A percentile compares a stretch with the other conserved stretches of the same genome.
phyloP scores from a whole-genome alignment of 92 coral and sea anemone genomes.

The Epizoanthus stellaris region DNA sequence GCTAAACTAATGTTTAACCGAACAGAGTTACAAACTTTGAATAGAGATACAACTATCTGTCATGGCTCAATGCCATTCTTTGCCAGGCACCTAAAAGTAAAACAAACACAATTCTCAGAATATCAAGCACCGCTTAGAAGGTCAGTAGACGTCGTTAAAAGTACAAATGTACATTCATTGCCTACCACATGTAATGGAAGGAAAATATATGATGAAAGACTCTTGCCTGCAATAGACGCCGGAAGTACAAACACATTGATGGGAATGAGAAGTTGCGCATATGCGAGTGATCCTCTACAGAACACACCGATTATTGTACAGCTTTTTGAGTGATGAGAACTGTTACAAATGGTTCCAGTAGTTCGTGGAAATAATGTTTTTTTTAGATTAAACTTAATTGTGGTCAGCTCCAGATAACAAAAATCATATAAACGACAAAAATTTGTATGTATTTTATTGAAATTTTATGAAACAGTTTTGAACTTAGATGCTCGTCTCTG shows the following conservation, averaged over 20 bases:
- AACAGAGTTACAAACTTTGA: constrained; percentile 12
- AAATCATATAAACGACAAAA: not conserved
- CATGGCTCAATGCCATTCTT: not conserved
- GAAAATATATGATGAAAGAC: constrained; percentile 75
- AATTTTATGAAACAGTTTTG: no score
- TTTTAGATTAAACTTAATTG: no score
- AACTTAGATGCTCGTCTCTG: no score
- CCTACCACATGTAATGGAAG: constrained; percentile 55
- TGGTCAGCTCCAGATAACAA: not conserved
- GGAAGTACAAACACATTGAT: not conserved
- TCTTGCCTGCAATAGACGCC: constrained; percentile 50
- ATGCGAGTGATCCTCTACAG: not conserved
- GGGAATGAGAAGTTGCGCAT: not conserved
- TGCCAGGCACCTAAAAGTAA: not conserved
- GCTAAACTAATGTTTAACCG: not conserved
- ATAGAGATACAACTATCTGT: not conserved
- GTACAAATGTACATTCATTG: not conserved
- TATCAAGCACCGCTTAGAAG: not conserved
- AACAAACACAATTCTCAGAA: constrained; percentile 11
- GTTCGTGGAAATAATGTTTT: no score
- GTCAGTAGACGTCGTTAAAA: not conserved
- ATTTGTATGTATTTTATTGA: no score
- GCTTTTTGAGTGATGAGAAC: constrained; percentile 63
- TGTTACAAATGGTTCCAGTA: no score
- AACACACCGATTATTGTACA: constrained; percentile 76